Evolutionary conservation across 2,113 vertebrate genomes (phyloP), one percentile per base, ranked within the genome.

Genomic region (Crotalus tigris): DNA sequence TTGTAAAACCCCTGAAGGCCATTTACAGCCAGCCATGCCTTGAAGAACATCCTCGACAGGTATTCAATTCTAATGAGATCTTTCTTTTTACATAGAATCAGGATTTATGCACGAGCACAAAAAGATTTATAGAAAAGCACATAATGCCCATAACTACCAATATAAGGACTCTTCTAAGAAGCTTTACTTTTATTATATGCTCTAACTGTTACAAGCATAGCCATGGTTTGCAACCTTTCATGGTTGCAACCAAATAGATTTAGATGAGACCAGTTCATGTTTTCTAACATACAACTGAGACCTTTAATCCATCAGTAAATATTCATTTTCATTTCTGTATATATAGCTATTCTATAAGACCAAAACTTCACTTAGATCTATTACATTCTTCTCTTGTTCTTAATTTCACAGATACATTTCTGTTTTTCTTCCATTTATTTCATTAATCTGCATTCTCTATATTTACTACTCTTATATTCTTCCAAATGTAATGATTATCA

Each of bases 11-110:
- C 0, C 95, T 99, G 13, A 54, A 95, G 88, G 88, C 96, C 90
- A 98, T 99, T 96, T 98, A 98, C 94, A 96, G 93, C 46, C 97
- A 95, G 87, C 44, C 97, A 81, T 97, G 97, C 93, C 95, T 97
- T 91, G 95, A 94, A 0, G 97, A 92, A 1, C 97, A 98, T 7
- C 97, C 98, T 0, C 95, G 97, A 81, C 98, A 98, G 97, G 98
- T 99, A 96, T 7, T 39, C 39, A 39, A 39, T 39, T 91, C 54
- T 1, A 3, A 1, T 53, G 51, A 39, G 13, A 44, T 29, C 3
- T 29, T 87, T 46, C 23, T 0, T 24, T 44, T 23, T 59, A 75
- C 17, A 8, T 29, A 46, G 19, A 19, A 13, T 23, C 53, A 26
- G 33, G n/a, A 81, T 81, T 39, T 81, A 81, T 39, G 17, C 17